Evolutionary conservation across 2,888 invertebrate species (phyloP), one percentile per base, ranked within the genome.

Genomic region (Tortricodes alternella): DNA sequence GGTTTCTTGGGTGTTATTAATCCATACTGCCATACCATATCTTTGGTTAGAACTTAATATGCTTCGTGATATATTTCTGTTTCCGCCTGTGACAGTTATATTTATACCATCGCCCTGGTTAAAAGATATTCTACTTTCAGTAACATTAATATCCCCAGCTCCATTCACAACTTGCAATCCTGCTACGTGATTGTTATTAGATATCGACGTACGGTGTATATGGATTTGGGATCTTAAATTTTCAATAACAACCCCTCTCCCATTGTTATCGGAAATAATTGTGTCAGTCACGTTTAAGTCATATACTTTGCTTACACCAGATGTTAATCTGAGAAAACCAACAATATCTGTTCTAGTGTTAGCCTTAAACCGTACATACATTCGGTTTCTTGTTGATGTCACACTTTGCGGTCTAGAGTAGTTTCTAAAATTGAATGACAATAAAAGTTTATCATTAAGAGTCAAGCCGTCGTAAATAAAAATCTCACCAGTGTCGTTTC

Each of bases 41-140:
- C 98, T 97, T 62, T 93, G 92, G 82, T 99, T 99, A 0, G 96
- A 95, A 46, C 95, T 95, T 18, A 99, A 88, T 19, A 94, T 94
- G 38, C 97, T 96, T 66, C 94, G 92, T 8, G 99, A 98, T 59
- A 99, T 93, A 73, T 99, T 98, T 61, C 97, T 93, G 68, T 95
- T 96, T 0, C 99, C 99, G 0, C 99, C 99, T 2, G 96, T 96
- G 59, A 97, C 97, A 0, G 98, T 98, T 8, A 99, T 95, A 79
- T 99, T 99, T 7, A 99, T 92, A 0, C 99, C 99, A 72, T 98
- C 98, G 1, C 98, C 98, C 73, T 94, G 93, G 78, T 99, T 99
- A 67, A 96, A 95, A 13, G 96, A 95, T 64, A 99, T 95, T 68
- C 95, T 92, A 62, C 97, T 97, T 68, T 96, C 94, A 15, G 99